Conservation (phyloP, 2,888 invertebrate genomes). For the Eurois occulta region DNA sequence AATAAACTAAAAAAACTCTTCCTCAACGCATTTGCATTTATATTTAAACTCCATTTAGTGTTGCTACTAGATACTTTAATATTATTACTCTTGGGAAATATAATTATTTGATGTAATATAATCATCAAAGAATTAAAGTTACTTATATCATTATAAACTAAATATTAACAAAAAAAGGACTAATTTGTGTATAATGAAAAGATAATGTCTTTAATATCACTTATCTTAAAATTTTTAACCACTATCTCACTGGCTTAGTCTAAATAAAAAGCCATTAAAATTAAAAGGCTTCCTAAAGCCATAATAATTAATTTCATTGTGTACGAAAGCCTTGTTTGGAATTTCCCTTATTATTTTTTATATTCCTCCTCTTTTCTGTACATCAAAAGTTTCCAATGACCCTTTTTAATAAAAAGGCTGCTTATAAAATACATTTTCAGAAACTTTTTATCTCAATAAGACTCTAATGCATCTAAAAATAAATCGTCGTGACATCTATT, state of each 20-base stretch:
- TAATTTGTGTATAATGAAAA: too few relatives aligned
- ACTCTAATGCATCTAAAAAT: slow-evolving; percentile 26
- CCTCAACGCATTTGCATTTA: too few relatives aligned
- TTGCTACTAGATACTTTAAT: not conserved
- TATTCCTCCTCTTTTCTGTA: not conserved
- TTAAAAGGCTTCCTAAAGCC: slow-evolving; percentile 10
- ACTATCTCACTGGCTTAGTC: not conserved
- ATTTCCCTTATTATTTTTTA: not conserved
- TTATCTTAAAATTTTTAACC: slow-evolving; percentile 1
- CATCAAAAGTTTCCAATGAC: slow-evolving; percentile 1
- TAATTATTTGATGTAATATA: too few relatives aligned
- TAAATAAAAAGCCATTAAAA: slow-evolving; percentile 28
- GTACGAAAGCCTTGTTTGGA: not conserved
- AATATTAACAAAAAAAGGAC: too few relatives aligned
- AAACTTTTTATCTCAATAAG: not conserved
- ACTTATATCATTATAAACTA: too few relatives aligned
- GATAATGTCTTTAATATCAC: not conserved
- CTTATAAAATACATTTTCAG: not conserved
- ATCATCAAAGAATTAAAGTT: too few relatives aligned
- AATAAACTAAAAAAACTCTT: too few relatives aligned
- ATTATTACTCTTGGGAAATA: too few relatives aligned
- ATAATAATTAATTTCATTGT: slow-evolving; percentile 32
- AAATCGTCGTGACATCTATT: slow-evolving; percentile 20
- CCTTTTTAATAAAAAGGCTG: not conserved
- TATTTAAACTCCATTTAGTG: not conserved